Conservation (phyloP, 2,797 vertebrate genomes). For the Pangasius krempfi region DNA sequence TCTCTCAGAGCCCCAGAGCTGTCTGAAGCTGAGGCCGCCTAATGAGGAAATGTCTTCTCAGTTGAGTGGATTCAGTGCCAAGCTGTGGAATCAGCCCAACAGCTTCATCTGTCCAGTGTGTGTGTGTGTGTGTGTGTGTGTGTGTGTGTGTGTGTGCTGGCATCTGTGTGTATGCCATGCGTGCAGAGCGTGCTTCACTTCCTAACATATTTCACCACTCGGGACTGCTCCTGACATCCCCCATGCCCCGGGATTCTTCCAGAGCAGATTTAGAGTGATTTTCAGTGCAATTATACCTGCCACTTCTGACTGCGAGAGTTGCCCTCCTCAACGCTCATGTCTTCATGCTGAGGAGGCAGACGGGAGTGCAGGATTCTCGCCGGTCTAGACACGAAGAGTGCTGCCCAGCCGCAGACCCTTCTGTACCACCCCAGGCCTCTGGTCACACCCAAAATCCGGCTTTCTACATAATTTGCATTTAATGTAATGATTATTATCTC, state of each 20-base stretch:
- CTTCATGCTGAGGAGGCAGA: constrained; percentile 69
- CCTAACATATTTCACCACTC: constrained; percentile 75
- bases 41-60: constrained; percentile 81
- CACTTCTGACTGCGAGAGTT: constrained; percentile 75
- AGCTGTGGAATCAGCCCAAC: constrained; percentile 78
- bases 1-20: constrained; percentile 73
- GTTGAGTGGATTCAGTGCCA: constrained; percentile 77
- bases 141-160: constrained; percentile 48
- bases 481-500: constrained; percentile 71
- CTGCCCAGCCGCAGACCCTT: background rate
- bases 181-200: constrained; percentile 46
- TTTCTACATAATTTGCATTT: constrained; percentile 68
- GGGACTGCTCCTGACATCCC: constrained; percentile 72
- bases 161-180: constrained; percentile 32
- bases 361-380: constrained; percentile 44
- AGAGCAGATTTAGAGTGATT: constrained; percentile 80
- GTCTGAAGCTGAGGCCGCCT: constrained; percentile 75
- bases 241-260: constrained; percentile 70
- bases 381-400: constrained; percentile 30
- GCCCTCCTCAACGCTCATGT: constrained; percentile 71
- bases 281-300: constrained; percentile 82
- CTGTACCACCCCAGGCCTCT: background rate
- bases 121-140: constrained; percentile 60
- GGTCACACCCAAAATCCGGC: constrained; percentile 19
- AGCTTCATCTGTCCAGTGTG: constrained; percentile 71